These are phyloP conservation scores for Drosophila atripex DNA, from an alignment of 2,888 invertebrate genomes.

Conservation along the genomic window DNA sequence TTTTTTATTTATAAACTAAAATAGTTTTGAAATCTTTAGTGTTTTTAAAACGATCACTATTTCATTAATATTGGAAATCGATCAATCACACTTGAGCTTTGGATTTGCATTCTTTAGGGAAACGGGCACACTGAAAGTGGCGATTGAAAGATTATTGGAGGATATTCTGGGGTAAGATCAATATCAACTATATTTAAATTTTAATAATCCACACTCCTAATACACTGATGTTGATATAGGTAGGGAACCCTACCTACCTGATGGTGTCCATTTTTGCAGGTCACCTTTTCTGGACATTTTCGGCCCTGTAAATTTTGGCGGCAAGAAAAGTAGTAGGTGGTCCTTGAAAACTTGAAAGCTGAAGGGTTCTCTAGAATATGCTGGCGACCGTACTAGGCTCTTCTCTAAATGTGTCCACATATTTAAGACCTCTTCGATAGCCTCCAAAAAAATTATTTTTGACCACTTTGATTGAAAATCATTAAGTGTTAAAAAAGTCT, in stretches of 20 bases:
- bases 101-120: not conserved
- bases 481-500: too few species aligned
- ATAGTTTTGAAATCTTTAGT: not conserved
- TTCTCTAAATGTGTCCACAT: too few species aligned
- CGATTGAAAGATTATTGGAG: not conserved
- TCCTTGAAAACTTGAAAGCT: too few species aligned
- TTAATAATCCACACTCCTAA: not conserved
- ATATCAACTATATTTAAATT: not conserved
- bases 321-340: not conserved
- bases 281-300: not conserved
- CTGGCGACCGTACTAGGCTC: too few species aligned
- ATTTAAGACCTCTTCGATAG: too few species aligned
- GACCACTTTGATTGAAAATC: too few species aligned
- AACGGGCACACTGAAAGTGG: not conserved
- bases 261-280: not conserved
- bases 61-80: not conserved
- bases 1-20: not conserved
- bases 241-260: rapidly evolving
- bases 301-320: not conserved
- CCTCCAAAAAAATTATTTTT: too few species aligned
- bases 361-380: too few species aligned
- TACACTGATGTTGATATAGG: not conserved
- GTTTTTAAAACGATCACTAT: not conserved
- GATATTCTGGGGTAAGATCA: not conserved
- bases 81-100: not conserved